Base-by-base conservation (phyloP, 2,888 invertebrate species). In the Tachina lurida region DNA sequence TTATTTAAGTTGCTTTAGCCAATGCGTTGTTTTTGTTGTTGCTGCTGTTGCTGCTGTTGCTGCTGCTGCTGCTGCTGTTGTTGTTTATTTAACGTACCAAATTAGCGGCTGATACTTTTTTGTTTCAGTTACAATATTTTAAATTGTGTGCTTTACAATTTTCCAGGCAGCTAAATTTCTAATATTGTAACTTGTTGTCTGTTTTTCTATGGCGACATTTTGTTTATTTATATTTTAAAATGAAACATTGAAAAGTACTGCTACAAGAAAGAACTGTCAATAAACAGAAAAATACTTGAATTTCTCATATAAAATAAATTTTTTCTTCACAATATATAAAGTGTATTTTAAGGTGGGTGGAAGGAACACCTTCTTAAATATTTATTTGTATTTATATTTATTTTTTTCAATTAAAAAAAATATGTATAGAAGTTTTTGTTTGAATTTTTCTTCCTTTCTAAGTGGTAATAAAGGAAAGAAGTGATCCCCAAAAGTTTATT, bases 161-260 rank as follows among this genome's bases (percentile, higher is more conserved):
- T 80, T 70, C 49, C 43, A 68, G 70, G 63, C 78, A 75, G 70
- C 78, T 85, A 75, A 74, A 82, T 75, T 82, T 82, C 22, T 13
- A 75, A 70, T 56, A 62, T 74, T 19, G 0, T 17, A 1, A 1
- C 4, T 19, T 73, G 60, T 62, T 73, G 41, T 45, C 39, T 68
- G 41, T 71, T 84, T 47, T 43, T 68, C 22, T 73, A 45, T 62
- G 68, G 70, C 31, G 77, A 78, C 74, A 70, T 60, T 78, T 77
- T 74, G 58, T 78, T 85, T 82, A 54, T 71, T 63, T 82, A 75
- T n/a, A n/a, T n/a, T n/a, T n/a, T n/a, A 56, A 58, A 74, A 63
- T 81, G 43, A 63, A 70, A 63, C 45, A 82, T 60, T 63, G 39
- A 56, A 52, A 58, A 15, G 31, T 31, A 39, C 49, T 7, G 12